Evolutionary conservation across 2,113 vertebrate species (phyloP), one percentile per base, ranked within the genome.

Genomic region (Saguinus midas): DNA sequence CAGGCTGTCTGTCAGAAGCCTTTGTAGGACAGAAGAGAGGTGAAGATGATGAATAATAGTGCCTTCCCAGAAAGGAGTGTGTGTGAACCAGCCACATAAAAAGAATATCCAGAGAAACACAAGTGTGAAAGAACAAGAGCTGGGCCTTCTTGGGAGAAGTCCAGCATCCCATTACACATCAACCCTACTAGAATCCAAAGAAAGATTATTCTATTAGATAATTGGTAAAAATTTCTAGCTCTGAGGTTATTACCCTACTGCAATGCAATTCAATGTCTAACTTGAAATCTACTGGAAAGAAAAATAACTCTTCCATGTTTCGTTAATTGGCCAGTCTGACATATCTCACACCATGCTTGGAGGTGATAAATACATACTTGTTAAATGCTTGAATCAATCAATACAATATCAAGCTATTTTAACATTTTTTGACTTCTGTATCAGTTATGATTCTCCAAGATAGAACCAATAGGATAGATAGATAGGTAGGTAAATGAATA

Each of bases 311-410:
- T 6, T 8, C 14, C 8, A 11, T 68, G 3, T 55, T 61, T 92
- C n/a, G 52, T 43, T 50, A 57, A n/a, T 14, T 93, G 40, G 18
- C 75, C 40, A 75, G 10, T 8, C 25, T 29, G 12, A 20, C 37
- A 57, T 29, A 40, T 11, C 2, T 1, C 76, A 40, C 6, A 73
- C 6, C 1, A 70, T 27, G 1, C 2, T 4, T 64, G 27, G 13
- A 70, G 17, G 21, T 8, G 14, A 64, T 64, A 32, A 75, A 43
- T 91, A 35, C 6, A 50, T 55, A 14, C 21, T 43, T 25, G 27
- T 21, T 87, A 88, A 84, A 76, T 37, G 4, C 8, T 64, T 55
- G 6, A 73, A 79, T 78, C 3, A 72, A 64, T 82, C 18, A 21
- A 9, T 43, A 75, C 4, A n/a, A 12, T 82, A 58, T 81, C 27